Evolutionary conservation across 1,140 invertebrate species (phyloP), one percentile per base, ranked within the genome.

Genomic region (Danaus plexippus): DNA sequence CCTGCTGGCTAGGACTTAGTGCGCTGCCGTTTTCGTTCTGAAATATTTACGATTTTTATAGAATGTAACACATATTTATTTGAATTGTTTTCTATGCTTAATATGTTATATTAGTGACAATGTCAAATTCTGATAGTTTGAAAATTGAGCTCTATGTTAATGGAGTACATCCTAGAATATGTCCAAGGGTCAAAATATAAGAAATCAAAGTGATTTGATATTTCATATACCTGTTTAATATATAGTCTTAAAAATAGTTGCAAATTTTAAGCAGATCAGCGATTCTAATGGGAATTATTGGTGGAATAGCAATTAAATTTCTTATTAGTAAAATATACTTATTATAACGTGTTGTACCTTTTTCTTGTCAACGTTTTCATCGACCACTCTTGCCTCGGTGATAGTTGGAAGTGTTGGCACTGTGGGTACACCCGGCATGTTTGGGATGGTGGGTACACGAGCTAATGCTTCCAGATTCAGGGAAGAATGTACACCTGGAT

Each of bases 401-500:
- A 97, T 96, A 15, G 95, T 96, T 43, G 95, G 95, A 53, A 97
- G 86, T 1, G 94, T 95, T 47, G 94, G 94, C 48, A 94, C 93
- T 9, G 92, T 85, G 43, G 88, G 89, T 48, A 90, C 75, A 2
- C 84, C 87, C 7, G 75, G 80, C 85, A 85, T 77, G 71, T 93
- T 71, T 90, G 93, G 82, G 45, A 85, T 69, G 3, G 87, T 94
- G 52, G 93, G 93, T 67, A 94, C 92, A 59, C 92, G 90, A 43
- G 92, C 93, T 66, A 94, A 87, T 42, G 90, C 91, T 77, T 97
- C 95, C 70, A 97, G 84, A 82, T 96, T 95, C 61, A 97, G 91
- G 70, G 94, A 96, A 9, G 95, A 97, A 77, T 97, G 96, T 13
- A 97, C 96, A 32, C 96, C 95, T n/a, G 96, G 95, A 87, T 97